Conservation (phyloP, 30 jellyfish, hydroid and myxozoan species). For the Morbakka virulenta region DNA sequence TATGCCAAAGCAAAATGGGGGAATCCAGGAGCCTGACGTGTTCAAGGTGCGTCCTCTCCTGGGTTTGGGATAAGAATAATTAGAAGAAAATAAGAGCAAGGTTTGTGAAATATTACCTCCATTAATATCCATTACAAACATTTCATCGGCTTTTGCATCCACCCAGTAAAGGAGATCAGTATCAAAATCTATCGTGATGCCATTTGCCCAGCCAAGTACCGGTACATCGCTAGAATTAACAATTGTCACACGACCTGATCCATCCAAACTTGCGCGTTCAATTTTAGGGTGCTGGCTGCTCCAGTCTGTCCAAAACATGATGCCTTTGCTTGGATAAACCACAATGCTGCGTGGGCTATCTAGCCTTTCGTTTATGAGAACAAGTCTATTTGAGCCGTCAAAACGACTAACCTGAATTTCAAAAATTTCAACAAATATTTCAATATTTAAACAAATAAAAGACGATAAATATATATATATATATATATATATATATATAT, state of each 20-base stretch:
- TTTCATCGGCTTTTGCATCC: constrained; percentile 74
- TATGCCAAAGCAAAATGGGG: no score
- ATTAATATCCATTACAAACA: constrained; percentile 68
- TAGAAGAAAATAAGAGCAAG: no score
- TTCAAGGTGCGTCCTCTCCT: no score
- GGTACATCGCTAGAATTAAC: constrained; percentile 50
- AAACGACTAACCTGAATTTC: constrained; percentile 74
- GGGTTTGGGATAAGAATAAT: no score
- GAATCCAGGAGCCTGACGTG: no score
- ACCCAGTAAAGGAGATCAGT: constrained; percentile 73
- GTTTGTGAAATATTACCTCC: constrained; percentile 96
- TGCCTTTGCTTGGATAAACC: constrained; percentile 84
- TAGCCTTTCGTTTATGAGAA: constrained; percentile 50
- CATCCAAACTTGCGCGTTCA: constrained; percentile 87
- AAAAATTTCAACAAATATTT: not conserved
- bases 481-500: not conserved
- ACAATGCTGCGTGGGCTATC: constrained; percentile 89
- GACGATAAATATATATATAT: not conserved
- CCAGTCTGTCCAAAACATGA: constrained; percentile 96
- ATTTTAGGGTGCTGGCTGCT: constrained; percentile 66
- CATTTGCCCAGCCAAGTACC: constrained; percentile 84
- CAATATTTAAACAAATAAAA: not conserved
- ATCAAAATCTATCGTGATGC: constrained; percentile 73
- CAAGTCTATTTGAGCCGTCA: constrained; percentile 80
- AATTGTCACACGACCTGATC: constrained; percentile 51